Evolutionary conservation across 2,888 invertebrate species (phyloP).

Genomic region (Caenorhabditis japonica): DNA sequence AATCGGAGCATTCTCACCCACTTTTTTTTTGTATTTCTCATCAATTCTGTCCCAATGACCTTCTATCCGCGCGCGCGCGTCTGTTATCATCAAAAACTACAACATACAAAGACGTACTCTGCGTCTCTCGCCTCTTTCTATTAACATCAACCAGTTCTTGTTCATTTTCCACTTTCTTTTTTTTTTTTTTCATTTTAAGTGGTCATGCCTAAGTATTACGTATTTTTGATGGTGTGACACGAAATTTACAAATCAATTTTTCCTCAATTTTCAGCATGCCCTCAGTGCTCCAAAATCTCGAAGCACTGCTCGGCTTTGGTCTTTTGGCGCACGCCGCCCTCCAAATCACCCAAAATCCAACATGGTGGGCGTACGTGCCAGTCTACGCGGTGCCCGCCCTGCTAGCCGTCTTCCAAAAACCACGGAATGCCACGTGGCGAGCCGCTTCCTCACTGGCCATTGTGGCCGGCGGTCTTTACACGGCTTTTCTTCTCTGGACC

Average conservation of each 20-base stretch:
- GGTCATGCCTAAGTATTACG: no score
- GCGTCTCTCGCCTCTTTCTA: conserved; percentile 11
- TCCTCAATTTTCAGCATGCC: not conserved
- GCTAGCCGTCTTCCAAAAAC: conserved; percentile 22
- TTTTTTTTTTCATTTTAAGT: not conserved
- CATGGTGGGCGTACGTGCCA: conserved; percentile 40
- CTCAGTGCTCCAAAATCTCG: conserved; percentile 14
- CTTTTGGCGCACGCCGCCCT: conserved; percentile 14
- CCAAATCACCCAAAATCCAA: conserved; percentile 16
- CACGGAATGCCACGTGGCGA: conserved; percentile 34
- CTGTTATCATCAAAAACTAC: conserved; percentile 50
- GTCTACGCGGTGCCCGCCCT: conserved; percentile 29
- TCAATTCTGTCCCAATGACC: no score
- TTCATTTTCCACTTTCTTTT: no score
- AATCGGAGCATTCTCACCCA: no score
- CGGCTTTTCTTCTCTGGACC: conserved; percentile 42
- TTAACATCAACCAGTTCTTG: no score
- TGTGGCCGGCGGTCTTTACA: conserved; percentile 36
- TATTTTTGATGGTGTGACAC: no score
- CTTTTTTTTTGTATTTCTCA: no score
- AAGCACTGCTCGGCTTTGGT: conserved; percentile 20
- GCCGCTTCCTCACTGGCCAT: conserved; percentile 32
- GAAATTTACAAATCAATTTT: no score
- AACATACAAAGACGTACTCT: conserved; percentile 50
- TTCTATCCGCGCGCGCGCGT: conserved; percentile 12